Base-by-base conservation (phyloP, 2,797 vertebrate species). In the Xenentodon cancila region DNA sequence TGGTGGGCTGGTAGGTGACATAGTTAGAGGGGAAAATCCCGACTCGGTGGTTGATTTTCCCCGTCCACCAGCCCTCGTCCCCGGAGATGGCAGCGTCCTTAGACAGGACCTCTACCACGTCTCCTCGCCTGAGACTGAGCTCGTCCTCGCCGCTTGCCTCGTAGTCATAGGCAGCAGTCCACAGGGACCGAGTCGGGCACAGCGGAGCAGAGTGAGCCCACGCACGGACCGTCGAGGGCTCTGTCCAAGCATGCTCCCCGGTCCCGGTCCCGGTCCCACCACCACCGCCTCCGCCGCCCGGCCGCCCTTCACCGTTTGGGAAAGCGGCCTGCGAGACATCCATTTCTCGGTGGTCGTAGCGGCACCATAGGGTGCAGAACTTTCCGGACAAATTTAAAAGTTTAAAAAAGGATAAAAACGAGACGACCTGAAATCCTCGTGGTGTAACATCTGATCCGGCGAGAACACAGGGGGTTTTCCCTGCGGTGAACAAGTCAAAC, bases 31-130 rank as follows among this genome's bases (percentile, higher is more conserved):
- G 95, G 87, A 96, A 96, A 69, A 96, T 95, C 58, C 96, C 96
- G 37, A 96, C 94, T 34, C 94, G 92, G 75, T 94, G 93, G 89
- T 92, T 94, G 67, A 96, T 93, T 86, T 95, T 96, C 53, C 95
- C 95, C 15, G 95, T 95, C 95, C 96, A 96, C 96, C 95, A 96
- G 1, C 95, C 96, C 73, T 96, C 95, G 73, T 96, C 95, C 46
- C 95, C 95, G 1, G 95, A 96, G 63, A 96, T 95, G 0, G 95
- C 92, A 1, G 95, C 92, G 69, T 96, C 96, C 82, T 95, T 95
- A 8, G 95, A 96, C 54, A 96, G 93, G 57, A 96, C 95, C 81
- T 96, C 94, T 78, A 96, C 95, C 80, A 95, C 93, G 74, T 95
- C 95, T 18, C 95, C 95, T 6, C 92, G 90, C 37, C 94, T 82